A percentile compares a stretch with the other conserved stretches of the same genome.
These are phyloP conservation scores for Meloidogyne hapla DNA, from an alignment of 1,140 invertebrate genomes.

Conservation along the genomic window DNA sequence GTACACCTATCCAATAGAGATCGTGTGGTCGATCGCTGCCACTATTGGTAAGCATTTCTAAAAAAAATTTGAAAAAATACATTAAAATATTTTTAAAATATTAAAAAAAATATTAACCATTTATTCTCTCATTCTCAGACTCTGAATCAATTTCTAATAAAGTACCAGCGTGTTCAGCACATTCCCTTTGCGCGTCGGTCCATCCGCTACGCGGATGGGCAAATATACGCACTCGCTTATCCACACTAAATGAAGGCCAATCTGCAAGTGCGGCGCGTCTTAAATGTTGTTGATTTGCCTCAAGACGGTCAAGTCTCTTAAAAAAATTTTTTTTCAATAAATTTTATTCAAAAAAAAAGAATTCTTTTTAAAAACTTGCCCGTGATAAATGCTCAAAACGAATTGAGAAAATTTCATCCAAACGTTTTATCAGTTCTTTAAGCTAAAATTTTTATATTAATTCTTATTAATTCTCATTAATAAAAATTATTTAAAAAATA, in stretches of 20 bases:
- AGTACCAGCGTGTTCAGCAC: constrained; percentile 27
- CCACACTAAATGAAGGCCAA: constrained; percentile 34
- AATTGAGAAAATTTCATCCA: constrained; percentile 29
- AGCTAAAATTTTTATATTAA: constrained; percentile 21
- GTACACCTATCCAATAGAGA: constrained; percentile 38
- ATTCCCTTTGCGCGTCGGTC: constrained; percentile 42
- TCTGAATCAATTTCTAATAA: constrained; percentile 44
- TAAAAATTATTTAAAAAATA: neutral
- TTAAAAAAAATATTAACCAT: constrained; percentile 29
- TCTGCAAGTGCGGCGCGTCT: constrained; percentile 41
- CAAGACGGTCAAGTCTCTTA: constrained; percentile 43
- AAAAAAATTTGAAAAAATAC: constrained; percentile 3
- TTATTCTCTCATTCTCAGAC: constrained; percentile 34
- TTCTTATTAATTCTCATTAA: neutral
- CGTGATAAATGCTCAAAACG: constrained; percentile 33
- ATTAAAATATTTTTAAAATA: neutral
- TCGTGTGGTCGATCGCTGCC: constrained; percentile 7
- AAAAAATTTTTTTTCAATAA: constrained; percentile 23
- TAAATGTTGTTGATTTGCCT: constrained; percentile 41
- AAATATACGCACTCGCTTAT: constrained; percentile 38
- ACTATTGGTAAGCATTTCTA: constrained; percentile 17
- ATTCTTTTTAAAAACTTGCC: constrained; percentile 9
- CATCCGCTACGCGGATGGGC: constrained; percentile 20
- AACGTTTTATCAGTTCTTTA: constrained; percentile 31
- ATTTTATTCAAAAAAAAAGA: neutral